These are phyloP conservation scores for Parnassius smintheus DNA, from an alignment of 2,888 invertebrate species.

Conservation along the genomic window DNA sequence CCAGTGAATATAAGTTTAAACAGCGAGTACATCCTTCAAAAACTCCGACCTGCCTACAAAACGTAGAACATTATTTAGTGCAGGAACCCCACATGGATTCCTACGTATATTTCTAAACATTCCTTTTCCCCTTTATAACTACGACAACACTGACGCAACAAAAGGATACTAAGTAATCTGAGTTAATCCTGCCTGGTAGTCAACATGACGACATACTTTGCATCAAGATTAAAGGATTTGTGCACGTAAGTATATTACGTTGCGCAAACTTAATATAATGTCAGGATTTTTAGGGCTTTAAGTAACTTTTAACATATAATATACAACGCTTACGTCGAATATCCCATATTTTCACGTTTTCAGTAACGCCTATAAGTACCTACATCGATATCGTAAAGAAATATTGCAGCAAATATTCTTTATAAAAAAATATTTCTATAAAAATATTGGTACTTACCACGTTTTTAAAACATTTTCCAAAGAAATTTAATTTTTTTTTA, in stretches of 20 bases:
- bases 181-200: constrained; percentile 42
- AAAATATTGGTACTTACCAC: too few species aligned
- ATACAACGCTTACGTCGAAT: too few species aligned
- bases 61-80: not conserved
- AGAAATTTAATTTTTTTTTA: too few species aligned
- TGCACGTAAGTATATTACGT: constrained; percentile 3
- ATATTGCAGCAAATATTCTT: too few species aligned
- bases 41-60: constrained; percentile 1
- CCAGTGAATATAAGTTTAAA: too few species aligned
- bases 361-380: too few species aligned
- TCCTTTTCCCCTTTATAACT: constrained; percentile 12
- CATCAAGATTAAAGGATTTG: constrained; percentile 23
- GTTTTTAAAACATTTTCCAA: too few species aligned
- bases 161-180: constrained; percentile 27
- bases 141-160: constrained; percentile 32
- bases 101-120: constrained; percentile 10
- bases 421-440: too few species aligned
- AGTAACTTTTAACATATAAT: too few species aligned
- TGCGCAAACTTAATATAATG: constrained; percentile 15
- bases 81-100: constrained; percentile 38
- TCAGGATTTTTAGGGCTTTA: constrained; percentile 4
- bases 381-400: too few species aligned
- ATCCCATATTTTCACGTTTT: too few species aligned
- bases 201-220: constrained; percentile 18
- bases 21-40: not conserved